Conservation (phyloP, 92 coral and sea anemone species). For the Siderastrea radians region DNA sequence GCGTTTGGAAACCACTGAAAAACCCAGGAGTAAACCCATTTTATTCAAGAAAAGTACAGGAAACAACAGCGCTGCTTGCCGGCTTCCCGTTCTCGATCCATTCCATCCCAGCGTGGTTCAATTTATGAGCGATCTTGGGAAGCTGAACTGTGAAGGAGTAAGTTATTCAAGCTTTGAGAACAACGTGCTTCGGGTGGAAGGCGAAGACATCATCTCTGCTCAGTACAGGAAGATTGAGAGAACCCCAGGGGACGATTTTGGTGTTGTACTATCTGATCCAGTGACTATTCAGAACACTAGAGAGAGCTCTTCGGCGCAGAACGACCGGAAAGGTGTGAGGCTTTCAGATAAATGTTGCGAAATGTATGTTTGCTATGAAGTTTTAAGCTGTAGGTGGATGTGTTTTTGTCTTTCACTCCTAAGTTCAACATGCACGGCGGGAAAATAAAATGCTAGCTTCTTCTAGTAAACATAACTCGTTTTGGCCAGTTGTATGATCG, state of each 20-base stretch:
- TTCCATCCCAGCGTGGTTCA: conserved; percentile 37
- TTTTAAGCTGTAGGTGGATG: too few relatives aligned
- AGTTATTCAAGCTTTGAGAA: too few relatives aligned
- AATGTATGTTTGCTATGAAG: too few relatives aligned
- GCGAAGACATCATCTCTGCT: too few relatives aligned
- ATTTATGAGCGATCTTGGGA: conserved; percentile 41
- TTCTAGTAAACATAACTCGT: too few relatives aligned
- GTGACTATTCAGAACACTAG: neutral
- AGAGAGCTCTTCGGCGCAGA: neutral
- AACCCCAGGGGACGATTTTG: conserved; percentile 58
- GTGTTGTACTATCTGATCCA: conserved; percentile 57
- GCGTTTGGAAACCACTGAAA: neutral
- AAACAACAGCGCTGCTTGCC: conserved; percentile 27
- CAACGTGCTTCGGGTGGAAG: too few relatives aligned
- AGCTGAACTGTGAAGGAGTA: conserved; percentile 32
- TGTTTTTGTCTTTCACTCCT: too few relatives aligned
- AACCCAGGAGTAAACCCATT: neutral
- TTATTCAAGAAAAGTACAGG: neutral
- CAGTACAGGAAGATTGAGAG: conserved; percentile 63
- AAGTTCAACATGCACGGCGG: too few relatives aligned
- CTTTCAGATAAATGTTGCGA: neutral
- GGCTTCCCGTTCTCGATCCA: conserved; percentile 44
- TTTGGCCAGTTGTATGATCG: too few relatives aligned
- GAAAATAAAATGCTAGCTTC: too few relatives aligned
- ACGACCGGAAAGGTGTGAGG: neutral